phyloP scores from a whole-genome alignment of 2,888 invertebrate species.

The Megaustenia siamemsis region DNA sequence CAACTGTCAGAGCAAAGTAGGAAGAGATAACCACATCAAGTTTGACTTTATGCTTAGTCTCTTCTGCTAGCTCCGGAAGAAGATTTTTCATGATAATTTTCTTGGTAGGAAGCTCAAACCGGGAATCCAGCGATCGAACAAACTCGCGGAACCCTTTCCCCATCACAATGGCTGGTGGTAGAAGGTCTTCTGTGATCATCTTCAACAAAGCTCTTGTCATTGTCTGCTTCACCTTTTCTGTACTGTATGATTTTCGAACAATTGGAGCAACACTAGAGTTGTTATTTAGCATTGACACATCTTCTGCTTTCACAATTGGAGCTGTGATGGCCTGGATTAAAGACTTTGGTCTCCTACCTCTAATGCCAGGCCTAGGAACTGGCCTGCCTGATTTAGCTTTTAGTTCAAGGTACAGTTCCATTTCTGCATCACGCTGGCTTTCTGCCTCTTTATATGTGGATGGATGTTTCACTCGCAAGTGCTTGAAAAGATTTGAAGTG shows the following conservation, averaged over 20 bases:
- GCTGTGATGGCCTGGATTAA: neutral
- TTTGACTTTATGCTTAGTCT: slow-evolving; percentile 45
- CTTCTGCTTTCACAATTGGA: slow-evolving; percentile 26
- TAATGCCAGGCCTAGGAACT: slow-evolving; percentile 6
- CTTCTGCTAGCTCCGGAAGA: slow-evolving; percentile 46
- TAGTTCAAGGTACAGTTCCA: slow-evolving; percentile 51
- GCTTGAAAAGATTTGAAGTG: slow-evolving; percentile 53
- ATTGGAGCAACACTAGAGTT: neutral
- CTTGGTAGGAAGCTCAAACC: slow-evolving; percentile 47
- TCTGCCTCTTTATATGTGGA: slow-evolving; percentile 50
- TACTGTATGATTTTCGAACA: slow-evolving; percentile 27
- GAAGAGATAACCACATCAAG: slow-evolving; percentile 50
- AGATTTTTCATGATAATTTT: slow-evolving; percentile 41
- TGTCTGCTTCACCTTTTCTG: slow-evolving; percentile 37
- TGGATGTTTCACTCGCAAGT: slow-evolving; percentile 49
- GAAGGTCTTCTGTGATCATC: slow-evolving; percentile 46
- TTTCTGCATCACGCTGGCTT: slow-evolving; percentile 44
- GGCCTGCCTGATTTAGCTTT: slow-evolving; percentile 51
- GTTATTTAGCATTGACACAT: neutral
- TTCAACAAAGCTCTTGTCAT: slow-evolving; percentile 42
- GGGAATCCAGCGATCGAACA: slow-evolving; percentile 22
- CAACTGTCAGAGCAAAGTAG: slow-evolving; percentile 48
- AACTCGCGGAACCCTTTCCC: slow-evolving; percentile 48
- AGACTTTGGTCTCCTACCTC: slow-evolving; percentile 30
- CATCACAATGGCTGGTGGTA: slow-evolving; percentile 42